Base-by-base conservation (phyloP, 2,113 vertebrate genomes). In the Chionodraco myersi region DNA sequence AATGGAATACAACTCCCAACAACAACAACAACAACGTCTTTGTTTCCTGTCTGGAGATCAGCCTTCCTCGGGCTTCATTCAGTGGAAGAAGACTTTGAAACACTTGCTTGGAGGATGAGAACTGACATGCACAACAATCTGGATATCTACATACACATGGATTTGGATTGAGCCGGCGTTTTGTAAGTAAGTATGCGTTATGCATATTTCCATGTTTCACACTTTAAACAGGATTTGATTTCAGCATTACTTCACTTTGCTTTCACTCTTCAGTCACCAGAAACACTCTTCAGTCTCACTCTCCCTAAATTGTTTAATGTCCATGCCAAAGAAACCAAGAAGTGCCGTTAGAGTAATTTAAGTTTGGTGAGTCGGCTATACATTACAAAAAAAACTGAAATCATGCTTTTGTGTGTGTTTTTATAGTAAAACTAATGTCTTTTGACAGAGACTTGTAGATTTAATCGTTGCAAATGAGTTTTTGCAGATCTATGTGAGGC, bases 161-260 rank as follows among this genome's bases (percentile, higher is more conserved):
- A 64, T 36, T 59, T 26, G 72, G 49, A 71, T 13, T 52, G 30
- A 16, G 18, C 10, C 62, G 12, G 8, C 21, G 4, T 57, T 30
- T 45, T 66, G 79, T 86, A 82, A 82, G 79, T 75, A 21, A 21
- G 21, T 21, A 21, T 21, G 10, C 67, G n/a, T 16, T 51, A 63
- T 69, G 18, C 4, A 13, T 26, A 36, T 34, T 64, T 61, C 3
- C 36, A 41, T 41, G 36, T 41, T 30, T 30, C 30, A 30, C 0
- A 30, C 30, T 30, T 30, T 30, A 3, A 30, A 30, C 16, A 14
- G 16, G 10, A 44, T 62, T 30, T 21, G 2, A 71, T 30, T 34
- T 44, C 3, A 47, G 9, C 13, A 65, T 30, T 51, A 49, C 10
- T 60, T 36, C 11, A 71, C 3, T 48, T 6, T 13, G 8, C 12